phyloP scores from a whole-genome alignment of 2,888 invertebrate genomes.

The Clivina fossor region DNA sequence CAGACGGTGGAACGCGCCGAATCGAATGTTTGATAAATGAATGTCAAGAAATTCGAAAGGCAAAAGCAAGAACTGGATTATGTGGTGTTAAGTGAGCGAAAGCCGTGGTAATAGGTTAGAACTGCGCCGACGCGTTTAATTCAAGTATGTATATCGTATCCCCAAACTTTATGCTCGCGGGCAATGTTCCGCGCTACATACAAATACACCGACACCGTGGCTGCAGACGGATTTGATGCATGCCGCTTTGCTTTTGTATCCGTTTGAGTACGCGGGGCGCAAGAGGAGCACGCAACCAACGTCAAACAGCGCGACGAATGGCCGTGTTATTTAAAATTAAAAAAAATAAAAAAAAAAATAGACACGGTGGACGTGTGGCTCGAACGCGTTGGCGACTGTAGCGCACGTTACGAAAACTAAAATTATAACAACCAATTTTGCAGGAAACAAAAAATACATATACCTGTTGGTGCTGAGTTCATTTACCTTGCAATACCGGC shows the following conservation, averaged over 20 bases:
- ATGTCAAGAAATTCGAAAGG: constrained; percentile 28
- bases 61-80: constrained; percentile 8
- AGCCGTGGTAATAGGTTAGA: constrained; percentile 12
- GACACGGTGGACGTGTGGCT: constrained; percentile 6
- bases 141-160: no score
- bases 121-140: constrained; percentile 13
- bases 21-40: constrained; percentile 9
- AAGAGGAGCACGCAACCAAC: constrained; percentile 12
- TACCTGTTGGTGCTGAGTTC: constrained; percentile 4
- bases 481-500: constrained; percentile 16
- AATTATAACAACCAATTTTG: constrained; percentile 16
- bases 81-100: constrained; percentile 19
- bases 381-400: constrained; percentile 20
- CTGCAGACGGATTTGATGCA: not conserved
- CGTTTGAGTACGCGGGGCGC: not conserved
- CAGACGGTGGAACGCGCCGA: constrained; percentile 4
- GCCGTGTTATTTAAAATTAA: not conserved
- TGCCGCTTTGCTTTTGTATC: not conserved
- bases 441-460: constrained; percentile 16
- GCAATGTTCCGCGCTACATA: constrained; percentile 1
- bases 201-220: not conserved
- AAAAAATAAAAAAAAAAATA: not conserved
- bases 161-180: constrained; percentile 12
- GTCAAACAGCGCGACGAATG: constrained; percentile 10
- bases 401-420: constrained; percentile 29